Base-by-base conservation (phyloP, 2,797 vertebrate species). In the Cichlasoma orientale region DNA sequence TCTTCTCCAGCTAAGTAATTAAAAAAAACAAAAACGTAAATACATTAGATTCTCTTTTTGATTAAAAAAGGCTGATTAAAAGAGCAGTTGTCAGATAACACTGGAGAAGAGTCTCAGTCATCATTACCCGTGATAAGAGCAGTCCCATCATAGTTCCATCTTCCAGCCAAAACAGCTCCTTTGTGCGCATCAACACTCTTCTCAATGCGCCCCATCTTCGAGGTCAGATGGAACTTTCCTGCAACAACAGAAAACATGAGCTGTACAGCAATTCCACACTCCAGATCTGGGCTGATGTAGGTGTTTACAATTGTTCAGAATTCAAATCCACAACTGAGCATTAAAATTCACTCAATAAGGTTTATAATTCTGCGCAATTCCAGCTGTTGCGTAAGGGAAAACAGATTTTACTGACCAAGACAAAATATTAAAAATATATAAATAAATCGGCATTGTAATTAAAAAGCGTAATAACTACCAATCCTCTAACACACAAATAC, bases 111-210 rank as follows among this genome's bases (percentile, higher is more conserved):
- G 3, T 27, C 9, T 0, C 18, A 47, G 27, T 38, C 9, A 47
- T 77, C 71, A 58, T 92, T 83, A 99, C 98, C 98, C 95, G 98
- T 99, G 85, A 98, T 96, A 75, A 99, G 95, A 11, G 98, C 97
- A 25, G 97, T 98, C 50, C 98, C 98, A 72, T 99, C 98, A 2
- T 96, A 96, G 94, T 98, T 99, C 98, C 98, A 99, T 86, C 95
- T 96, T 72, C 96, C 98, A 56, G 97, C 96, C 74, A 99, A 95
- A 69, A 99, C 97, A 19, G 98, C 98, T 89, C 98, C 98, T 89
- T 94, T 95, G 57, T 99, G 98, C 2, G 97, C 97, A 74, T 99
- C 98, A 2, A 99, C 95, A 38, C 97, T 99, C 90, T 98, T 99
- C 90, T 99, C 98, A 23, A 99, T 95, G 83, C 97, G 96, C 66